Conservation (phyloP, 2,888 invertebrate species). For the Argynnis bischoffii region DNA sequence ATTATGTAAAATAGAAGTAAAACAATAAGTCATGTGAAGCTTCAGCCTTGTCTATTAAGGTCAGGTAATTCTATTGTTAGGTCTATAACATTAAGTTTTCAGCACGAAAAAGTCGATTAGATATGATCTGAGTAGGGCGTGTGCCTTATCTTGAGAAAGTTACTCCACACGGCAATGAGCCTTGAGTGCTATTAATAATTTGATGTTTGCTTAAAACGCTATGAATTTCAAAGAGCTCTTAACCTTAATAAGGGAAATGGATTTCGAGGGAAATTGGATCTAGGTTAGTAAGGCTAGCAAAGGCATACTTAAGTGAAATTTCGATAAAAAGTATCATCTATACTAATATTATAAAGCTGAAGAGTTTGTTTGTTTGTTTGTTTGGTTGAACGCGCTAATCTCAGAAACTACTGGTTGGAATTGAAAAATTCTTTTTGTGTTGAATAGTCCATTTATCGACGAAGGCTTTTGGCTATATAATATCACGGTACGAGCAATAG, state of each 20-base stretch:
- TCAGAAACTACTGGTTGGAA: too few species aligned
- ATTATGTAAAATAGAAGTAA: not conserved
- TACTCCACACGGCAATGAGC: conserved; percentile 25
- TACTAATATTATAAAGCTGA: too few species aligned
- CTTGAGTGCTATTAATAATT: conserved; percentile 39
- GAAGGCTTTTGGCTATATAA: too few species aligned
- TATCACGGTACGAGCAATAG: too few species aligned
- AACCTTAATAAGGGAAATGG: conserved; percentile 38
- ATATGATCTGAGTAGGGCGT: conserved; percentile 27
- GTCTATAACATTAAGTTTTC: not conserved
- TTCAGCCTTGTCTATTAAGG: not conserved
- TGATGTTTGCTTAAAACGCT: conserved; percentile 39
- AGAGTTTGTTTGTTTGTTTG: too few species aligned
- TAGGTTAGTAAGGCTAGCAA: conserved; percentile 29
- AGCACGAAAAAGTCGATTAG: conserved; percentile 1
- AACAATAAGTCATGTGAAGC: not conserved
- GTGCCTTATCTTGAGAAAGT: conserved; percentile 59
- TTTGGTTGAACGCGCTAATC: too few species aligned
- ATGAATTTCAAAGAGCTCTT: conserved; percentile 39
- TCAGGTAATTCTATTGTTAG: conserved; percentile 4
- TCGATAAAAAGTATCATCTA: conserved; percentile 12
- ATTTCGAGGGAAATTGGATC: conserved; percentile 35
- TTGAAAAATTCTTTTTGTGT: too few species aligned
- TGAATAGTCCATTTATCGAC: too few species aligned
- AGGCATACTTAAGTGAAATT: conserved; percentile 20